Base-by-base conservation (phyloP, 2,888 invertebrate genomes). In the Cheilosia variabilis region DNA sequence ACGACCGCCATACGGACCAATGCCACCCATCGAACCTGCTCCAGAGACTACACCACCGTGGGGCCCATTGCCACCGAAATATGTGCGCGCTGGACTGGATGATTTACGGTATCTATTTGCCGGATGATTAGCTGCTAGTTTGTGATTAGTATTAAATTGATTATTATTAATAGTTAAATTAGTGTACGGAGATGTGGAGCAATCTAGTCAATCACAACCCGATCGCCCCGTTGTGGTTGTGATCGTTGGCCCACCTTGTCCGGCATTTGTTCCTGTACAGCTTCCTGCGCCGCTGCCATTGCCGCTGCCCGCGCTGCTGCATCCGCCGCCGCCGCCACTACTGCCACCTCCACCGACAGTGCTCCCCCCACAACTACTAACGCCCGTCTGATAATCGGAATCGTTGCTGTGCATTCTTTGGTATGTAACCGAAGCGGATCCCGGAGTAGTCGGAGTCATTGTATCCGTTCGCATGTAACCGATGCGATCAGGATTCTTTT, bases 321-420 rank as follows among this genome's bases (percentile, higher is more conserved):
- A 89, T 34, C 88, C 88, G 86, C 88, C 87, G 87, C 88, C 89
- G 87, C 88, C 88, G 88, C 88, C 89, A 75, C 86, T 86, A 47
- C 47, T 37, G 73, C 88, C 87, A 34, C 81, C 78, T 5, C 83
- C 86, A 24, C 83, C 77, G 50, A 83, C 79, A 53, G 87, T 76
- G 77, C 88, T 89, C 62, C 88, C 88, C 50, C 88, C 89, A 69
- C 88, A 75, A 68, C 89, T 89, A 50, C 89, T 87, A 24, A 88
- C 88, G 58, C 88, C 87, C 63, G 88, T 88, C 88, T 90, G 90
- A 87, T 91, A 91, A 72, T 91, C 94, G 89, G 96, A 96, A 91
- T 97, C 97, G 91, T 96, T 97, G 91, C 97, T 97, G 92, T 96
- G 96, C 95, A 97, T 97, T 89, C 97, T 94, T 92, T 97, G 97